Base-by-base conservation (phyloP, 1,140 invertebrate genomes). In the Drosophila malerkotliana region DNA sequence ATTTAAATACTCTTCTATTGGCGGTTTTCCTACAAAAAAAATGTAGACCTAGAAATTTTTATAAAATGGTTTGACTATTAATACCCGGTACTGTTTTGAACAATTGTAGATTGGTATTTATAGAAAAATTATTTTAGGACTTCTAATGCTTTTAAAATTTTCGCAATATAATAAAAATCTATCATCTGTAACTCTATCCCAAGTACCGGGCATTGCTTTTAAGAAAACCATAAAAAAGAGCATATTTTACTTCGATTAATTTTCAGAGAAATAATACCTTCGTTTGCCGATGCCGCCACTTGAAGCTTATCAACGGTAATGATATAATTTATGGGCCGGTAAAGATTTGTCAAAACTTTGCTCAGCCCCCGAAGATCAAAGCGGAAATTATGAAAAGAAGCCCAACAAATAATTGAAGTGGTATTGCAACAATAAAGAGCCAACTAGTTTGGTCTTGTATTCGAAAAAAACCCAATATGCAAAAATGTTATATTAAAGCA, bases 1-100 rank as follows among this genome's bases (percentile, higher is more conserved):
- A 66, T 57, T 61, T 68, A 69, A 71, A 66, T 56, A 37, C 60
- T 60, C 44, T 37, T 37, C n/a, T n/a, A 37, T 3, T 3, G 26
- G 5, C 6, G 4, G 26, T 1, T 28, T 28, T 28, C 4, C 26
- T 28, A 28, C 1, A 28, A 28, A 28, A 28, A 28, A 6, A 28
- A 28, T 4, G 21, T 28, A 28, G 26, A 21, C 26, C 0, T 28
- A 4, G 26, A 5, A 0, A 5, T 26, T 26, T 26, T 4, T 26
- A 26, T 26, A 26, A 4, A 26, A 26, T 26, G 12, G 12, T 2
- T 37, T 10, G 9, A 37, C 9, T 37, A 37, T 12, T 37, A 12
- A 37, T 37, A n/a, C 10, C 34, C 34, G 4, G 10, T 37, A 37
- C 34, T 37, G 1, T 6, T 28, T 28, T 28, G 26, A 7, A 0